Conservation (phyloP, 2,113 vertebrate species). For the Columba janthina region DNA sequence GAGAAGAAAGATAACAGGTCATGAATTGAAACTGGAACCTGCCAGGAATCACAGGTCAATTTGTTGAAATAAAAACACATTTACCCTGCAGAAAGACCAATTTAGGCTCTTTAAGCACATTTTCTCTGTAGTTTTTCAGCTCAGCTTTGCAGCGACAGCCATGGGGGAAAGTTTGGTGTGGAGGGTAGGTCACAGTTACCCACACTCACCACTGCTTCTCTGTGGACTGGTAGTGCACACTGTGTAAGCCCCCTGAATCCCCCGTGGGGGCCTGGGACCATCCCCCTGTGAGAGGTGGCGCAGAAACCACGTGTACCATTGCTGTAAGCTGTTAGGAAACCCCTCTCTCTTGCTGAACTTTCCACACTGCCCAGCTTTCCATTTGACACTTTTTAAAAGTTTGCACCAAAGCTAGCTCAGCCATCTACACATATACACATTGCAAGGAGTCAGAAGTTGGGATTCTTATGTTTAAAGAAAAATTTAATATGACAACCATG, state of each 20-base stretch:
- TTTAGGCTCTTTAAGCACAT: background rate
- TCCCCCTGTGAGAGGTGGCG: fast-evolving
- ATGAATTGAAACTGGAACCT: background rate
- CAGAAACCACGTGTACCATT: fast-evolving
- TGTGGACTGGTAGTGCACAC: fast-evolving
- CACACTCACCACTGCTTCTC: background rate
- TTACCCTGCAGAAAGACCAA: background rate
- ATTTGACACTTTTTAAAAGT: background rate
- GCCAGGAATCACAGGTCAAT: background rate
- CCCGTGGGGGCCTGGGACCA: fast-evolving
- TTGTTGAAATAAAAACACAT: background rate
- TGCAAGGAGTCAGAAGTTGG: background rate
- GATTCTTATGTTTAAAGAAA: background rate
- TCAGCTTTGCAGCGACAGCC: background rate
- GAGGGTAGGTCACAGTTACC: background rate
- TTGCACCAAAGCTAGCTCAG: background rate
- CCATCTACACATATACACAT: background rate
- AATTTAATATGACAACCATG: background rate
- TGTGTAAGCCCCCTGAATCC: background rate
- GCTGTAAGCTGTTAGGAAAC: background rate
- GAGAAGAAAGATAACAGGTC: background rate
- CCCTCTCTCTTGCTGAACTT: background rate
- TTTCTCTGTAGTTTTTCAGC: background rate
- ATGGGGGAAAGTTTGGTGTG: background rate
- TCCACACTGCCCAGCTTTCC: background rate